These are phyloP conservation scores for Pollenia labialis DNA, from an alignment of 2,888 invertebrate genomes.

Conservation along the genomic window DNA sequence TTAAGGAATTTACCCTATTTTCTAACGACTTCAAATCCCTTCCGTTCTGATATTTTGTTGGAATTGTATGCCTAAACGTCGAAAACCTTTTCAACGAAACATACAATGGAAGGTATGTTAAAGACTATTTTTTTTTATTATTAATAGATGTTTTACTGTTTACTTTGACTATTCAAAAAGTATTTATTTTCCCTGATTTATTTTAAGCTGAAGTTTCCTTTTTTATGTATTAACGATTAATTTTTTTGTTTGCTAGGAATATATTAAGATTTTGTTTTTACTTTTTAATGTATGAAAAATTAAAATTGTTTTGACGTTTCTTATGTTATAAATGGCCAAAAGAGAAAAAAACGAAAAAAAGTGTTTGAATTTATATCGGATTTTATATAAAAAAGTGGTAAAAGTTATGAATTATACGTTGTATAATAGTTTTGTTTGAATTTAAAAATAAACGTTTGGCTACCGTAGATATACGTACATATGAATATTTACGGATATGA, in stretches of 20 bases:
- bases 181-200: not conserved
- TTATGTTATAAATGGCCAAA: constrained; percentile 21
- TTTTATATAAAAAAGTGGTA: no score
- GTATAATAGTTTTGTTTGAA: no score
- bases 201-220: not conserved
- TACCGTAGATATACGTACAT: no score
- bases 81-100: not conserved
- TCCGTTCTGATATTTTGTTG: constrained; percentile 76
- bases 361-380: not conserved
- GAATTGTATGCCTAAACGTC: constrained; percentile 66
- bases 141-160: not conserved
- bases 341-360: not conserved
- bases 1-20: constrained; percentile 74
- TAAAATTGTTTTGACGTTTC: not conserved
- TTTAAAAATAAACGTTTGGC: no score
- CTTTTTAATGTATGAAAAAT: not conserved
- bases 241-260: constrained; percentile 8
- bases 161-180: not conserved
- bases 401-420: no score
- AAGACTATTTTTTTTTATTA: not conserved
- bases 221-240: not conserved
- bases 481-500: no score
- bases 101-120: constrained; percentile 8
- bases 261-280: constrained; percentile 8
- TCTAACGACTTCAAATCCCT: constrained; percentile 76